Evolutionary conservation across 2,797 vertebrate species (phyloP).

Genomic region (Coreius guichenoti): DNA sequence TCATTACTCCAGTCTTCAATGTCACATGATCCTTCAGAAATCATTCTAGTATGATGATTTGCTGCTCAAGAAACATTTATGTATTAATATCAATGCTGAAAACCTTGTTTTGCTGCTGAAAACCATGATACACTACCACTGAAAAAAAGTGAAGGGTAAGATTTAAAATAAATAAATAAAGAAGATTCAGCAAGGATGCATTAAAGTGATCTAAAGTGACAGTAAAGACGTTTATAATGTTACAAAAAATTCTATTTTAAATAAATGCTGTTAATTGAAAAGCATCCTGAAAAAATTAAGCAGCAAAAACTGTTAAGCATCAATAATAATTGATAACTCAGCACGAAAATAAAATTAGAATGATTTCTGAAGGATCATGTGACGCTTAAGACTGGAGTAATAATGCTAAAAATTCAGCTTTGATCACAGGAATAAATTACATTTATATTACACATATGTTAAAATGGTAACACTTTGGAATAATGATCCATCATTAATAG

Average conservation of each 20-base stretch:
- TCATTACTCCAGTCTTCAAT: not conserved
- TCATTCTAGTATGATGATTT: not conserved
- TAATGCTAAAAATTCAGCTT: too few relatives aligned
- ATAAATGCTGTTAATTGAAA: not conserved
- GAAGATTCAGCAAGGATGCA: not conserved
- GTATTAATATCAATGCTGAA: not conserved
- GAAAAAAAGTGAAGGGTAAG: too few relatives aligned
- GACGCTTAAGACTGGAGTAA: too few relatives aligned
- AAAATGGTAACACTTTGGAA: too few relatives aligned
- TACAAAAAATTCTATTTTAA: not conserved
- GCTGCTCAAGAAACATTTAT: not conserved
- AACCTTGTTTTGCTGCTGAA: not conserved
- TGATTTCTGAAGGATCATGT: too few relatives aligned
- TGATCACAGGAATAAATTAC: too few relatives aligned
- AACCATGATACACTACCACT: not conserved
- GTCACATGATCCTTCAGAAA: not conserved
- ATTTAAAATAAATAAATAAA: too few relatives aligned
- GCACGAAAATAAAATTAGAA: too few relatives aligned
- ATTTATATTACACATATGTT: too few relatives aligned
- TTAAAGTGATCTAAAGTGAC: not conserved
- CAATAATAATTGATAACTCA: too few relatives aligned
- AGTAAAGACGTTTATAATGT: not conserved
- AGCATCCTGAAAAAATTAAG: too few relatives aligned
- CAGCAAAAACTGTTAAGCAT: not conserved
- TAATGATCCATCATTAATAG: too few relatives aligned